phyloP scores from a whole-genome alignment of 2,797 vertebrate species.

The Pantherophis alleghaniensis region DNA sequence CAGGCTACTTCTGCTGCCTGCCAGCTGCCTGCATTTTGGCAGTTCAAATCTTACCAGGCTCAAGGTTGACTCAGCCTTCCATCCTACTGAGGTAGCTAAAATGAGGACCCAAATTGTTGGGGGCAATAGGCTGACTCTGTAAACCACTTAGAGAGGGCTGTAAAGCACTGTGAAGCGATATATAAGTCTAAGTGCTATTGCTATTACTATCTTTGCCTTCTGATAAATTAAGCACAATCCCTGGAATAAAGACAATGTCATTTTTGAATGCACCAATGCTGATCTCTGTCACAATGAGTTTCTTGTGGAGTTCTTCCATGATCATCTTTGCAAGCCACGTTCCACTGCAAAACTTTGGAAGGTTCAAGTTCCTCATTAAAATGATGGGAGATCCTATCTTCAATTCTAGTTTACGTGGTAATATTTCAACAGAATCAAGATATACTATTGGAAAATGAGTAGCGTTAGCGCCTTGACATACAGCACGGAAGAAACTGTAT shows the following conservation, averaged over 20 bases:
- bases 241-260: background rate
- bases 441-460: background rate
- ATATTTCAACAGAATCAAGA: background rate
- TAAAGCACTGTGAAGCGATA: too few relatives aligned
- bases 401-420: background rate
- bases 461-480: background rate
- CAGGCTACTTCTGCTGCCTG: too few relatives aligned
- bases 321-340: background rate
- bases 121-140: background rate
- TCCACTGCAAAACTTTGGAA: background rate
- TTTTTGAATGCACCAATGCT: background rate
- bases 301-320: background rate
- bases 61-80: background rate
- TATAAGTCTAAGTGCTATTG: too few relatives aligned
- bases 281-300: background rate
- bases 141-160: background rate
- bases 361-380: background rate
- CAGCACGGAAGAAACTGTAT: background rate
- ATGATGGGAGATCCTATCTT: background rate
- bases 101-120: background rate
- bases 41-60: background rate
- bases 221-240: background rate
- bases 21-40: too few relatives aligned
- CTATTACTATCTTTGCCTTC: background rate
- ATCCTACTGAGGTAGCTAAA: background rate